Base-by-base conservation (phyloP, 1,140 invertebrate species). In the Hirudo medicinalis region DNA sequence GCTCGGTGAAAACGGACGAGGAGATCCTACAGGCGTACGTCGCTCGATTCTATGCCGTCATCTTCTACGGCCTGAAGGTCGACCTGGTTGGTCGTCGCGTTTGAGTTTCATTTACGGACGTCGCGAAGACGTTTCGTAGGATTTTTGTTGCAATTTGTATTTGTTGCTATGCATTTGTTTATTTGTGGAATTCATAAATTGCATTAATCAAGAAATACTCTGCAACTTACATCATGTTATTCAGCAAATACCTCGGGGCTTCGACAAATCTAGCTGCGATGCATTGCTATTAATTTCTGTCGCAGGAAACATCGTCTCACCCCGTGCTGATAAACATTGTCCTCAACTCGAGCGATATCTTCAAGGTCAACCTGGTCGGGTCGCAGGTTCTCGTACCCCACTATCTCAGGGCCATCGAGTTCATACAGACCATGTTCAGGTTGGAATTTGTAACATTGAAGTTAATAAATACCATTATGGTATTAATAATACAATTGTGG, bases 1-100 rank as follows among this genome's bases (percentile, higher is more conserved):
- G 93, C 81, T 89, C 94, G 0, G 96, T 97, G 80, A 94, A 94
- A 82, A 94, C 92, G 20, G 90, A 90, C 49, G 96, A 99, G 84
- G 89, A 92, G 78, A 93, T 99, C 74, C 83, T 94, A 22, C 90
- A 93, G 4, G 88, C 93, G 3, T 99, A 99, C 83, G 85, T 97
- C 75, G 91, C 94, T 0, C 85, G 94, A 73, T 97, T 97, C 82
- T 97, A 97, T 82, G 87, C 93, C 76, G 90, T 91, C 15, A 82
- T 99, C 74, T 88, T 90, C 75, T 89, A 91, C 79, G 94, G 93
- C 15, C 85, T 99, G 6, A 87, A 89, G 79, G 82, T 87, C 27
- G 76, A 87, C 86, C 77, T 78, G 74, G 78, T 78, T 70, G 71
- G 73, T 72, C 22, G 20, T 73, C 55, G 63, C 36, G 20, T 60